Conservation (phyloP, 1,140 invertebrate species). For the Macrotrachela quadricornifera region DNA sequence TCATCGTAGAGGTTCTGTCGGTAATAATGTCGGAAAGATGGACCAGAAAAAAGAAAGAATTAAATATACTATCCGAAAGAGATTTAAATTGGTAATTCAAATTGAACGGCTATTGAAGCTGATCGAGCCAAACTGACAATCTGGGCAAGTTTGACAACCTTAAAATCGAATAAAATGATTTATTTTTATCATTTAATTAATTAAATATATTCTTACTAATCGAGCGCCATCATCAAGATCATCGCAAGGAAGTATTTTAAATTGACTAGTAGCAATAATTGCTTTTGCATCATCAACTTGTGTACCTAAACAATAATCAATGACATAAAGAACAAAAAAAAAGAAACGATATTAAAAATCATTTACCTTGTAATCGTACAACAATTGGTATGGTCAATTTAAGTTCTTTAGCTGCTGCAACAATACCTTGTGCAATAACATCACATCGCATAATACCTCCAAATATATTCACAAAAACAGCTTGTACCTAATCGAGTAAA, state of each 20-base stretch:
- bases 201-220: slow-evolving; percentile 2
- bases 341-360: too few relatives aligned
- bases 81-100: not conserved
- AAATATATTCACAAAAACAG: slow-evolving; percentile 92
- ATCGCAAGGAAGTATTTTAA: slow-evolving; percentile 5
- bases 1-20: too few relatives aligned
- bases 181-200: not conserved
- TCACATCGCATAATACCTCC: slow-evolving; percentile 96
- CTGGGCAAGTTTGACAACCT: slow-evolving; percentile 8
- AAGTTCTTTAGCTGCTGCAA: slow-evolving; percentile 58
- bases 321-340: not conserved
- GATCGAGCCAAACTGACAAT: slow-evolving; percentile 7
- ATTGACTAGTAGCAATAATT: slow-evolving; percentile 37
- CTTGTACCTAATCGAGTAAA: slow-evolving; percentile 43
- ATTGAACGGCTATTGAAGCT: slow-evolving; percentile 8
- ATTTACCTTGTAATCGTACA: slow-evolving; percentile 63
- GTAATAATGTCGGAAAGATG: too few relatives aligned
- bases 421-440: slow-evolving; percentile 79
- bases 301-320: slow-evolving; percentile 22
- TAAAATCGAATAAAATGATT: not conserved
- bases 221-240: slow-evolving; percentile 8
- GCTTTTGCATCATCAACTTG: slow-evolving; percentile 42
- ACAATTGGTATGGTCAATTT: slow-evolving; percentile 64
- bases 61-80: too few relatives aligned
- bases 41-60: too few relatives aligned